Percentiles rank a stretch among this genome's conserved stretches.
phyloP scores from a whole-genome alignment of 2,797 vertebrate genomes.

The Gambusia yucatana region DNA sequence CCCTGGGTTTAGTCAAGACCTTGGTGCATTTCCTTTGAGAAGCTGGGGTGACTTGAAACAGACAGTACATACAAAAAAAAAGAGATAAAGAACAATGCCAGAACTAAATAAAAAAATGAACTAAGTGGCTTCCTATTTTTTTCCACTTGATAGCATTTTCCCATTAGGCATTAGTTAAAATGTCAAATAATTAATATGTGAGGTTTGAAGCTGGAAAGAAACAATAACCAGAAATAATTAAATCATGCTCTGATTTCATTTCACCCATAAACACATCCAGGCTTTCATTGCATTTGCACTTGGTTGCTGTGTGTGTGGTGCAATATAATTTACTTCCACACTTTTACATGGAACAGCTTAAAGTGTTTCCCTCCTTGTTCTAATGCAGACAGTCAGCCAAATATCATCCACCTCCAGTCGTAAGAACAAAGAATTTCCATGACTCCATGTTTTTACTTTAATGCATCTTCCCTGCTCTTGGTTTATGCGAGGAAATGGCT shows the following conservation, averaged over 20 bases:
- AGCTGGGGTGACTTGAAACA: neutral
- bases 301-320: constrained; percentile 27
- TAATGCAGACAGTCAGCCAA: constrained; percentile 44
- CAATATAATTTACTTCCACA: constrained; percentile 24
- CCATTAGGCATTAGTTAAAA: neutral
- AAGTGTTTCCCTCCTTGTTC: constrained; percentile 35
- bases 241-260: constrained; percentile 39
- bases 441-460: constrained; percentile 26
- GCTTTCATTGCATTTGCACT: constrained; percentile 1
- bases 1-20: neutral
- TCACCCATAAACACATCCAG: constrained; percentile 14
- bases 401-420: constrained; percentile 22
- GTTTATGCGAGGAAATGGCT: constrained; percentile 40
- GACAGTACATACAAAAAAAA: neutral
- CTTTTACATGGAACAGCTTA: constrained; percentile 35
- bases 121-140: neutral
- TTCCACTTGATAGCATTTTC: neutral
- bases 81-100: neutral
- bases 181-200: constrained; percentile 28
- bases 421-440: constrained; percentile 24
- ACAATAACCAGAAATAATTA: constrained; percentile 32
- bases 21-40: neutral
- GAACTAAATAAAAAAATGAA: neutral
- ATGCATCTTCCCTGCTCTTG: constrained; percentile 38
- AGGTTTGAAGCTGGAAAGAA: constrained; percentile 42